These are phyloP conservation scores for Tridacna crocea DNA, from an alignment of 2,888 invertebrate species.

Conservation along the genomic window DNA sequence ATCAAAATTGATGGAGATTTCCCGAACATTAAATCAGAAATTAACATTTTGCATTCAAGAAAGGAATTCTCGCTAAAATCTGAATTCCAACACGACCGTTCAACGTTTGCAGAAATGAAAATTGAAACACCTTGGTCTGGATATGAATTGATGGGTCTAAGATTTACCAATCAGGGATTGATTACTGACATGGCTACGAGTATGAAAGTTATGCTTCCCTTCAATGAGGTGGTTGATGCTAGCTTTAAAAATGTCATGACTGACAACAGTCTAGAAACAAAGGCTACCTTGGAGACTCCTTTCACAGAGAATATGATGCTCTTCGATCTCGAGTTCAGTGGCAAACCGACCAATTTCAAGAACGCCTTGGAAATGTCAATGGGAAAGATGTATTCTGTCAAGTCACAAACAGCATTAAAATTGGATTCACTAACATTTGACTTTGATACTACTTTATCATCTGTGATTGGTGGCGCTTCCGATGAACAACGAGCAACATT, in stretches of 20 bases:
- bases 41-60: slow-evolving; percentile 18
- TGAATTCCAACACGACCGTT: neutral
- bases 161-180: slow-evolving; percentile 19
- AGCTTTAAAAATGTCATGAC: slow-evolving; percentile 33
- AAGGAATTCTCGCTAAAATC: slow-evolving; percentile 25
- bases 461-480: slow-evolving; percentile 32
- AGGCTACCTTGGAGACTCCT: slow-evolving; percentile 40
- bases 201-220: slow-evolving; percentile 28
- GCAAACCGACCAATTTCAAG: slow-evolving; percentile 30
- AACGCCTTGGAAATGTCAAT: slow-evolving; percentile 27
- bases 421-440: slow-evolving; percentile 5
- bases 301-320: slow-evolving; percentile 37
- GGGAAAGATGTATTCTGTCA: slow-evolving; percentile 30
- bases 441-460: slow-evolving; percentile 35
- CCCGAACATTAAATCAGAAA: slow-evolving; percentile 27
- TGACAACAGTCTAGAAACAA: slow-evolving; percentile 32
- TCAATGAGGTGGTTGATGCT: slow-evolving; percentile 3
- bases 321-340: slow-evolving; percentile 35
- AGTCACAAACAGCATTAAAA: slow-evolving; percentile 32
- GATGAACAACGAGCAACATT: slow-evolving; percentile 40
- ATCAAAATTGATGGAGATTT: slow-evolving; percentile 9
- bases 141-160: slow-evolving; percentile 35
- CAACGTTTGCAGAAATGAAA: slow-evolving; percentile 13
- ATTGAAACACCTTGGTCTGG: slow-evolving; percentile 40
- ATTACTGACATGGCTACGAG: slow-evolving; percentile 24